Evolutionary conservation across 2,888 invertebrate genomes (phyloP).

Genomic region (Amiota communis): DNA sequence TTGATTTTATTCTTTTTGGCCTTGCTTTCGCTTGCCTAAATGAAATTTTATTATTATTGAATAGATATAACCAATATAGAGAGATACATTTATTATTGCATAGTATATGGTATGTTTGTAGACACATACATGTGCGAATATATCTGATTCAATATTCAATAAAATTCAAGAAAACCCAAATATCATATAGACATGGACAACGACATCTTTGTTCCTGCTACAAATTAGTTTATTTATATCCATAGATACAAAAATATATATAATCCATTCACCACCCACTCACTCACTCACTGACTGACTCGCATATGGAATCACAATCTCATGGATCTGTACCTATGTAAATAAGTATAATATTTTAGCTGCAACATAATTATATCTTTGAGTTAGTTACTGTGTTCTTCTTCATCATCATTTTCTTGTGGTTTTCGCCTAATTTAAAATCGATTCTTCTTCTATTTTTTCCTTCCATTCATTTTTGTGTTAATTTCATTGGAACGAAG

Average conservation of each 20-base stretch:
- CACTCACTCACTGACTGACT: no score
- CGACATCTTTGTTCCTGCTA: neutral
- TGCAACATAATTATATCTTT: no score
- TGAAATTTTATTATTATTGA: constrained; percentile 24
- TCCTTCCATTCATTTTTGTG: neutral
- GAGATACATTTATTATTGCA: neutral
- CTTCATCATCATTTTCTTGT: neutral
- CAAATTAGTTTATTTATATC: neutral
- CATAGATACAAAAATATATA: no score
- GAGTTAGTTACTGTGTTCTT: no score
- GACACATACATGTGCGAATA: constrained; percentile 40
- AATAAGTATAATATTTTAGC: no score
- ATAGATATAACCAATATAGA: neutral
- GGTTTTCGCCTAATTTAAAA: constrained; percentile 3
- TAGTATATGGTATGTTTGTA: no score
- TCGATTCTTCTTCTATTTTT: neutral
- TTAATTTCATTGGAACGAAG: constrained; percentile 8
- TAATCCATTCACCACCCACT: no score
- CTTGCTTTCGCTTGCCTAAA: neutral
- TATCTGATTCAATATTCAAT: constrained; percentile 32
- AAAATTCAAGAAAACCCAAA: neutral
- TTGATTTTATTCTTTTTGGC: neutral
- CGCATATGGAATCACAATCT: no score
- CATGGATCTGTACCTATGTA: no score
- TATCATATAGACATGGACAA: neutral